Evolutionary conservation across 2,113 vertebrate species (phyloP).

Genomic region (Ammodytes marinus): DNA sequence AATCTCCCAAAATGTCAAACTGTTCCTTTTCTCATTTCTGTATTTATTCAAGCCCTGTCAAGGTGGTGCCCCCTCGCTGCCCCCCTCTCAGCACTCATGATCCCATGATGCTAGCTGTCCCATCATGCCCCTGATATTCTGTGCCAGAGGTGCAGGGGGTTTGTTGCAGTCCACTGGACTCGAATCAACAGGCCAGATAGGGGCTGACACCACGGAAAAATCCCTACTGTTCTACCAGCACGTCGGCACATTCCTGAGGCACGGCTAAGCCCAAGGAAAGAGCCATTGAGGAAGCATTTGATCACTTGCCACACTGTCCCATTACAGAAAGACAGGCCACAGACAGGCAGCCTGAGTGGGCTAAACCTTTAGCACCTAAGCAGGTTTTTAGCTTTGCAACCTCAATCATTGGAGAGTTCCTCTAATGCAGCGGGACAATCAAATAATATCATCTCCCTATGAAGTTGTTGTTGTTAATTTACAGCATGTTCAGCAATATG

Average conservation of each 20-base stretch:
- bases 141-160: conserved; percentile 19
- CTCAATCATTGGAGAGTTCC: not conserved
- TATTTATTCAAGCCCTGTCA: not conserved
- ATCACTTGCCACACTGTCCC: conserved; percentile 39
- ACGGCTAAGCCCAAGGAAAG: conserved; percentile 56
- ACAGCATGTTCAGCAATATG: not conserved
- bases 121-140: conserved; percentile 30
- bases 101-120: conserved; percentile 19
- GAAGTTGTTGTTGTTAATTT: not conserved
- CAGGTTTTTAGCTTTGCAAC: not conserved
- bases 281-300: conserved; percentile 46
- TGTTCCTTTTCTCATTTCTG: not conserved
- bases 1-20: not conserved
- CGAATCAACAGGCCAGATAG: conserved; percentile 74
- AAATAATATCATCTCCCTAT: not conserved
- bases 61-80: not conserved
- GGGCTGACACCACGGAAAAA: conserved; percentile 78
- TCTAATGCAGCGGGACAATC: not conserved
- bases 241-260: conserved; percentile 75
- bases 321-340: conserved; percentile 2
- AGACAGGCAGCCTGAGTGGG: not conserved
- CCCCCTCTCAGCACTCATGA: conserved; percentile 3
- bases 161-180: conserved; percentile 66
- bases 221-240: conserved; percentile 67
- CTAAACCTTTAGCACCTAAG: not conserved